Base-by-base conservation (phyloP, 2,113 vertebrate genomes). In the Hippocampus abdominalis region DNA sequence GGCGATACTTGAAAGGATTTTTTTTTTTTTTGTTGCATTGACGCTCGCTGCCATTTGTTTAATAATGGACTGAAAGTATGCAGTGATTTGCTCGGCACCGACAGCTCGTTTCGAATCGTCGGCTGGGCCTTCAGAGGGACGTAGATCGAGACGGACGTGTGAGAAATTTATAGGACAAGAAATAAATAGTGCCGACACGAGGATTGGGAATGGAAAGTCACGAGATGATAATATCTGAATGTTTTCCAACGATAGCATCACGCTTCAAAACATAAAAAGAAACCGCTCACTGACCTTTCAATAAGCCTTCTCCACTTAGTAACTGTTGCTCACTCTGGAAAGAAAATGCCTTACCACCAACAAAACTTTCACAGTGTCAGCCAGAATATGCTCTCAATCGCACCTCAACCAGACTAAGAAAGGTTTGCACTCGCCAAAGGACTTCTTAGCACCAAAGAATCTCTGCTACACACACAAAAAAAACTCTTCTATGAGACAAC, bases 51-150 rank as follows among this genome's bases (percentile, higher is more conserved):
- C 84, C 75, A 83, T 85, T 85, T 86, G 73, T 77, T 71, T 70
- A 76, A 66, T 90, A 84, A 87, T 86, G 84, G 84, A 79, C 81
- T 86, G 78, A 82, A 73, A 70, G 75, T 64, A 73, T n/a, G 29
- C 64, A 44, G 66, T 84, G 82, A 87, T 86, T 74, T 87, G 80
- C 82, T 87, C 62, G 73, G 70, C 64, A 61, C 80, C 76, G 87
- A 81, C 80, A 82, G 78, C 69, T 70, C 80, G 9, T 83, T 73
- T 80, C 73, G 79, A 89, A 36, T 82, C 78, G 80, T 80, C 74
- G 67, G 78, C 61, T 23, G 62, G 79, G 71, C 32, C 0, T 64
- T 68, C 70, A 73, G 61, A 81, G 51, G 79, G 73, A 74, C 32
- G 67, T 51, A 66, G 40, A 67, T 69, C 78, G 82, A 79, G 81